These are phyloP conservation scores for Wiebesia pumilae DNA, from an alignment of 1,140 invertebrate genomes.

Conservation along the genomic window DNA sequence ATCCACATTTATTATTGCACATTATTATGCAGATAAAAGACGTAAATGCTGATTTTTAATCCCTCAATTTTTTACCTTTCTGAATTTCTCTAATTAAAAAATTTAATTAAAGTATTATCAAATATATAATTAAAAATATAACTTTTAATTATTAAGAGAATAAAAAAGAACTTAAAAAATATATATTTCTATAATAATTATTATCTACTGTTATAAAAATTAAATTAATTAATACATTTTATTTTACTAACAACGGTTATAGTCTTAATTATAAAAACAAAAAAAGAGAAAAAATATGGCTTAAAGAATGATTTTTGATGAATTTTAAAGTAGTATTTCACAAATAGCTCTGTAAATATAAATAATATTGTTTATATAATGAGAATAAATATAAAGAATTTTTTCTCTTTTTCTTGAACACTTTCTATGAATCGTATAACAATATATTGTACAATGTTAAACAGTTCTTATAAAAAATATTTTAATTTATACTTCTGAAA, in stretches of 20 bases:
- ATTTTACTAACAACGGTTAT: conserved; percentile 2
- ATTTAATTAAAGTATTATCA: not conserved
- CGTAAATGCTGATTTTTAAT: conserved; percentile 3
- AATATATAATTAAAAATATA: not conserved
- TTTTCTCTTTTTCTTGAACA: not conserved
- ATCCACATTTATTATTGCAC: conserved; percentile 2
- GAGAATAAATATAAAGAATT: not conserved
- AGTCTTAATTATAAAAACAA: not conserved
- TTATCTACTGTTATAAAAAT: conserved; percentile 13
- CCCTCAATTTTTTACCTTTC: conserved; percentile 1
- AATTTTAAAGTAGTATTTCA: not conserved
- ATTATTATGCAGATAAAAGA: not conserved
- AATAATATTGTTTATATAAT: not conserved
- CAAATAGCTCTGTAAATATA: not conserved
- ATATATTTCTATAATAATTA: conserved; percentile 14
- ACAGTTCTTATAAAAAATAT: conserved; percentile 2
- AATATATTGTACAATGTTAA: not conserved
- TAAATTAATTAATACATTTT: conserved; percentile 20
- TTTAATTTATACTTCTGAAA: conserved; percentile 11
- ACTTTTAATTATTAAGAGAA: not conserved
- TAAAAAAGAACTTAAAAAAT: conserved; percentile 9
- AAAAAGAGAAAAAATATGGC: not conserved
- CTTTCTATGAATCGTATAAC: not conserved
- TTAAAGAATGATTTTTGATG: not conserved
- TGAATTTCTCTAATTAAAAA: not conserved